These are phyloP conservation scores for Drosophila grimshawi DNA, from an alignment of 1,140 invertebrate genomes.

Conservation along the genomic window DNA sequence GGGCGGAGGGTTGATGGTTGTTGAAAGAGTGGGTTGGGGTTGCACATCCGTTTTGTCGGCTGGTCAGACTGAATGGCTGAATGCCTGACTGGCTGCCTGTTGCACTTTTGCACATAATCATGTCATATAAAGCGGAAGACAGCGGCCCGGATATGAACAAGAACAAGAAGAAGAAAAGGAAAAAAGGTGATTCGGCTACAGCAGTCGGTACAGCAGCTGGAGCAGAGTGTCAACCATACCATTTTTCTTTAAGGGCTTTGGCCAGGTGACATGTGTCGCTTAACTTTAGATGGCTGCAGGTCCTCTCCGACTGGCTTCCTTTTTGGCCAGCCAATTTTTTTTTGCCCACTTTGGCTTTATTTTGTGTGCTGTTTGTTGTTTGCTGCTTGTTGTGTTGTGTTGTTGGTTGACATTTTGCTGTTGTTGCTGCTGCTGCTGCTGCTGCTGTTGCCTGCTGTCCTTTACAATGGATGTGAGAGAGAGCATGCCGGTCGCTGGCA, in stretches of 20 bases:
- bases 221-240: background rate
- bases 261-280: slow-evolving; percentile 74
- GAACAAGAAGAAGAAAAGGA: slow-evolving; percentile 3
- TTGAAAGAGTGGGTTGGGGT: background rate
- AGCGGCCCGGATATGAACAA: slow-evolving; percentile 65
- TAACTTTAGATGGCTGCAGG: slow-evolving; percentile 70
- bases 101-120: slow-evolving; percentile 80
- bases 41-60: slow-evolving; percentile 14
- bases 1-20: background rate
- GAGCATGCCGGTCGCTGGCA: slow-evolving; percentile 57
- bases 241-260: slow-evolving; percentile 37
- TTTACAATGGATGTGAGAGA: slow-evolving; percentile 63
- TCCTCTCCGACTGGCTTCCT: slow-evolving; percentile 30
- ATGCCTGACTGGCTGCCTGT: slow-evolving; percentile 50
- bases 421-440: slow-evolving; percentile 35
- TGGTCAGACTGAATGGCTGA: slow-evolving; percentile 22
- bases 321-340: slow-evolving; percentile 24
- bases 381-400: slow-evolving; percentile 55
- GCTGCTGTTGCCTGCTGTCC: slow-evolving; percentile 49
- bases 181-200: background rate
- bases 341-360: slow-evolving; percentile 67
- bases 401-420: slow-evolving; percentile 62
- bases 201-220: background rate
- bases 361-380: slow-evolving; percentile 59
- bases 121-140: slow-evolving; percentile 75